Percentiles rank a stretch among this genome's conserved stretches.
Evolutionary conservation across 2,113 vertebrate species (phyloP).

Genomic region (Carlito syrichta): DNA sequence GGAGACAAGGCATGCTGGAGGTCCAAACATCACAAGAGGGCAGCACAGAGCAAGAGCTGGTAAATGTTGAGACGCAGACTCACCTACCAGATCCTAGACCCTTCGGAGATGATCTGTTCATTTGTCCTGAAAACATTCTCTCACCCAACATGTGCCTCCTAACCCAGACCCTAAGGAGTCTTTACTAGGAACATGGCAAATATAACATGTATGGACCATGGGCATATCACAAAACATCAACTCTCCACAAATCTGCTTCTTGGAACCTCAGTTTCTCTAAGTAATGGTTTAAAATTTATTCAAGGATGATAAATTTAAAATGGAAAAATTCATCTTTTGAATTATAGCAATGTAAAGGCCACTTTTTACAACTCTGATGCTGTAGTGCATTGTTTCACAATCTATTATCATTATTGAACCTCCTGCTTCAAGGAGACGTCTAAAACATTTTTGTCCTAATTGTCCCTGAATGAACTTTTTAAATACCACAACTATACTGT

Average conservation of each 20-base stretch:
- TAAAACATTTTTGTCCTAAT: neutral
- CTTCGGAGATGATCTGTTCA: neutral
- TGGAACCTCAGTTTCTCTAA: neutral
- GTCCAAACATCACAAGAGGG: constrained; percentile 1
- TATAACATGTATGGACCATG: neutral
- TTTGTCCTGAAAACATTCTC: neutral
- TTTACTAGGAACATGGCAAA: neutral
- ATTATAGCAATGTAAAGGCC: neutral
- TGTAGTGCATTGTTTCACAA: neutral
- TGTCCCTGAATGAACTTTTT: neutral
- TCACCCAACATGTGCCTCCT: neutral
- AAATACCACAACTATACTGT: neutral
- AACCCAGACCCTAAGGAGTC: neutral
- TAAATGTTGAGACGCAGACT: neutral
- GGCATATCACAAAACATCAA: neutral
- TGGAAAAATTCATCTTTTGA: neutral
- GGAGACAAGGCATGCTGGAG: neutral
- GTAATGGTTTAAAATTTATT: neutral
- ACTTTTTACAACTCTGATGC: neutral
- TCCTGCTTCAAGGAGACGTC: neutral
- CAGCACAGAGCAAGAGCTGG: constrained; percentile 20
- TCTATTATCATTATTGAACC: neutral
- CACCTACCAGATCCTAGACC: neutral
- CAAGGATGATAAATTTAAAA: neutral
- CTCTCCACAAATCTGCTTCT: neutral